Percentiles rank a stretch among this genome's conserved stretches.
Conservation (phyloP, 2,113 vertebrate species). For the Zapus hudsonius region DNA sequence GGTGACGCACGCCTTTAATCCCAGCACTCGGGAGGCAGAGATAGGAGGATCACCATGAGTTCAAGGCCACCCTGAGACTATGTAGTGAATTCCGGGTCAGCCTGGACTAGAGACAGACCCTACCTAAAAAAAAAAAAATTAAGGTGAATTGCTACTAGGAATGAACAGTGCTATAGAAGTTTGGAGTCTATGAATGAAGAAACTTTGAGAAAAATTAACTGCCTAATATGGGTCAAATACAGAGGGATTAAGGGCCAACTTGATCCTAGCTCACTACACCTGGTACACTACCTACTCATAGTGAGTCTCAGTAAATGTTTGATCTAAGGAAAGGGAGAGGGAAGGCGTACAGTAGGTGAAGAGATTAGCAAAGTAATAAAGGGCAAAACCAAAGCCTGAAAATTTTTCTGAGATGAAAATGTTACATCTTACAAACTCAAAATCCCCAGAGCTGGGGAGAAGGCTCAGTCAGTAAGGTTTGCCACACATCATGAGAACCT, state of each 20-base stretch:
- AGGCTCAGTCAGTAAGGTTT: no score
- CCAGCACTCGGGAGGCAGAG: no score
- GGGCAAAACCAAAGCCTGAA: not conserved
- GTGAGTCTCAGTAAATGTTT: not conserved
- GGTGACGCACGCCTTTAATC: no score
- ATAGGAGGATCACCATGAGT: no score
- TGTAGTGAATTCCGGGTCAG: no score
- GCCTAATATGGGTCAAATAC: not conserved
- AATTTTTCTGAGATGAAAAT: slow-evolving; percentile 6
- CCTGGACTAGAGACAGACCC: no score
- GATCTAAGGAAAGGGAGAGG: not conserved
- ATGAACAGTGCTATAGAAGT: not conserved
- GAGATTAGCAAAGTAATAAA: not conserved
- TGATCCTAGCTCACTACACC: not conserved
- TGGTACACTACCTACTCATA: not conserved
- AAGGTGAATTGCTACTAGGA: not conserved
- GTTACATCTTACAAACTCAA: not conserved
- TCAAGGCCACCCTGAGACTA: no score
- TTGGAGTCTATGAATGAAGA: not conserved
- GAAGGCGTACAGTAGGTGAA: not conserved
- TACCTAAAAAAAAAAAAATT: not conserved
- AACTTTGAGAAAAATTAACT: not conserved
- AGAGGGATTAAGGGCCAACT: not conserved
- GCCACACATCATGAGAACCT: no score
- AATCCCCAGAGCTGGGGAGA: no score